These are phyloP conservation scores for Falco rusticolus DNA, from an alignment of 2,797 vertebrate genomes.

Conservation along the genomic window DNA sequence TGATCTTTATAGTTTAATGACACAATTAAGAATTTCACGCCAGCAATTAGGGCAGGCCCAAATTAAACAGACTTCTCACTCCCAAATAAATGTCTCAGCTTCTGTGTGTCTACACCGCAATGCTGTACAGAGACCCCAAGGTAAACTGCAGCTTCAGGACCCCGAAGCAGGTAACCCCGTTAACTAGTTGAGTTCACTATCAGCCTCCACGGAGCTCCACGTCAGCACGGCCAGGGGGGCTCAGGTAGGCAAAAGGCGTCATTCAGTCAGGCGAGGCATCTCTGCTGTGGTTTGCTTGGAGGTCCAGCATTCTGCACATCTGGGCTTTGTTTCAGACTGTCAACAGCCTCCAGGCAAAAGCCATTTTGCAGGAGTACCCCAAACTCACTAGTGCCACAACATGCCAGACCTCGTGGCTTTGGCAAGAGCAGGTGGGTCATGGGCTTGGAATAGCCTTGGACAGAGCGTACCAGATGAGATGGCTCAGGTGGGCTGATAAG, in stretches of 20 bases:
- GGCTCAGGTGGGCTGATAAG: background rate
- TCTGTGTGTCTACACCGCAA: background rate
- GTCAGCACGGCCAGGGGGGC: background rate
- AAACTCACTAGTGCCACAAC: background rate
- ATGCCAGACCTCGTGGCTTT: background rate
- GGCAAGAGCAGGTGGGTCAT: background rate
- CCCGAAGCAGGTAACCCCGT: background rate
- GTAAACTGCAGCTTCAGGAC: background rate
- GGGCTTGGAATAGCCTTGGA: background rate
- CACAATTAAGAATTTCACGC: constrained; percentile 60
- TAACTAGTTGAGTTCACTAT: background rate
- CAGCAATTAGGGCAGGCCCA: constrained; percentile 46
- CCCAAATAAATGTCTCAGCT: background rate
- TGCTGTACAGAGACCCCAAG: background rate
- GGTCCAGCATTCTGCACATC: background rate
- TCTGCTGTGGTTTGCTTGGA: rapidly evolving
- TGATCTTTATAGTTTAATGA: constrained; percentile 63
- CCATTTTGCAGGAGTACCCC: background rate
- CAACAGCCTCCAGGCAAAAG: background rate
- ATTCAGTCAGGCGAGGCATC: background rate
- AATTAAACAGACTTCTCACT: constrained; percentile 42
- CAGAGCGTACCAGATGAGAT: background rate
- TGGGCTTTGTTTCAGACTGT: background rate
- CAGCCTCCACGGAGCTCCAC: background rate
- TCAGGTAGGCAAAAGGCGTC: background rate